Evolutionary conservation across 2,797 vertebrate species (phyloP).

Genomic region (Hoplostethus atlanticus): DNA sequence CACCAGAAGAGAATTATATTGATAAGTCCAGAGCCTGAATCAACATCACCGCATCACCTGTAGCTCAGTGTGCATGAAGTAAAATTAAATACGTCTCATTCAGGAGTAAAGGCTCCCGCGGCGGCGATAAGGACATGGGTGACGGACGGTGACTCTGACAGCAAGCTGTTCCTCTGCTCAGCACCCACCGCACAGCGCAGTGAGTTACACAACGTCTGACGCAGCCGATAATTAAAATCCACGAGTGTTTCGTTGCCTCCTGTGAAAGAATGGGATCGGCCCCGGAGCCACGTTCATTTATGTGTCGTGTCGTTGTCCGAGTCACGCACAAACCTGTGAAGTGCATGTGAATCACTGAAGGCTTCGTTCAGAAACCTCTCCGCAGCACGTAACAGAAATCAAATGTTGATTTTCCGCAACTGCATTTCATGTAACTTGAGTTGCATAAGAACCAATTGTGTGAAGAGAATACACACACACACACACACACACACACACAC

Average conservation of each 20-base stretch:
- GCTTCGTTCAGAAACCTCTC: constrained; percentile 1
- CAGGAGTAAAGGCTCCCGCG: background rate
- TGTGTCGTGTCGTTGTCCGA: background rate
- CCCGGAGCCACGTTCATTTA: background rate
- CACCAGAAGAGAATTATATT: constrained; percentile 34
- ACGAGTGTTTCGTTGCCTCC: background rate
- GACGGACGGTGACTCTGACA: constrained; percentile 3
- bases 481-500: constrained; percentile 1
- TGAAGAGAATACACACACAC: constrained; percentile 4
- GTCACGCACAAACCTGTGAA: background rate
- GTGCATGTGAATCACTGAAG: constrained; percentile 8
- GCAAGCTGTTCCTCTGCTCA: background rate
- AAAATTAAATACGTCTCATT: constrained; percentile 19
- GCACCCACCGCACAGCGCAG: background rate
- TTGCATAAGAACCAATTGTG: constrained; percentile 41
- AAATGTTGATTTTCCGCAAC: constrained; percentile 6
- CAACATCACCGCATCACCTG: constrained; percentile 12
- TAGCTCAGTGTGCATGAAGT: constrained; percentile 1
- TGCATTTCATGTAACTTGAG: constrained; percentile 38
- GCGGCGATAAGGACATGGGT: background rate
- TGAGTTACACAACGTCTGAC: background rate
- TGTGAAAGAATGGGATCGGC: too few relatives aligned
- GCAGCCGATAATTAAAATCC: background rate
- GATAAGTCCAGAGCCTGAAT: constrained; percentile 41
- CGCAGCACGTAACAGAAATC: background rate